These are phyloP conservation scores for Leptoteleia sp. DNA, from an alignment of 1,140 invertebrate genomes.

Conservation along the genomic window DNA sequence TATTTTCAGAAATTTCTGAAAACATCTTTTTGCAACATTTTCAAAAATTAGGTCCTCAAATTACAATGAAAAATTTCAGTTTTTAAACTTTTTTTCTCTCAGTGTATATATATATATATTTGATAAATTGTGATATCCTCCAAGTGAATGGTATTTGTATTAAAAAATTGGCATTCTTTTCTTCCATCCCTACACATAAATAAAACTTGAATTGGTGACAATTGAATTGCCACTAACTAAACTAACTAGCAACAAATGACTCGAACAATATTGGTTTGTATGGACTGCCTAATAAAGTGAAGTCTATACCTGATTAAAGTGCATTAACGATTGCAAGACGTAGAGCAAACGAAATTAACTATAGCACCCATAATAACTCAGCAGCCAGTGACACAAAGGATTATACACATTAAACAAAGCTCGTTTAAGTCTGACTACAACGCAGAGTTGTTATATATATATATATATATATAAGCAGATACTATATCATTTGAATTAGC, in stretches of 20 bases:
- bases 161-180: no score
- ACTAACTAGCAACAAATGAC: background rate
- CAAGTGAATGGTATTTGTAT: no score
- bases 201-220: no score
- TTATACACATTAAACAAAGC: slow-evolving; percentile 31
- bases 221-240: background rate
- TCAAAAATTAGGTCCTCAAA: no score
- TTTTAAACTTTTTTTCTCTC: no score
- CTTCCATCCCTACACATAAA: no score
- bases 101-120: no score
- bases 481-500: slow-evolving; percentile 13
- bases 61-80: no score
- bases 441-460: slow-evolving; percentile 5
- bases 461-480: slow-evolving; percentile 13
- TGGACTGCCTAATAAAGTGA: background rate
- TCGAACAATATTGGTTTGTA: background rate
- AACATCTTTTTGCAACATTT: no score
- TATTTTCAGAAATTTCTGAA: no score
- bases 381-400: slow-evolving; percentile 29
- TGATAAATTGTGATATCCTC: no score
- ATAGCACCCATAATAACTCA: slow-evolving; percentile 16
- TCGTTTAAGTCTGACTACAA: slow-evolving; percentile 33
- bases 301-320: slow-evolving; percentile 11
- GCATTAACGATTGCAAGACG: slow-evolving; percentile 1
- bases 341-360: slow-evolving; percentile 17